These are phyloP conservation scores for Xanthorhoe spadicearia DNA, from an alignment of 2,888 invertebrate species.

Conservation along the genomic window DNA sequence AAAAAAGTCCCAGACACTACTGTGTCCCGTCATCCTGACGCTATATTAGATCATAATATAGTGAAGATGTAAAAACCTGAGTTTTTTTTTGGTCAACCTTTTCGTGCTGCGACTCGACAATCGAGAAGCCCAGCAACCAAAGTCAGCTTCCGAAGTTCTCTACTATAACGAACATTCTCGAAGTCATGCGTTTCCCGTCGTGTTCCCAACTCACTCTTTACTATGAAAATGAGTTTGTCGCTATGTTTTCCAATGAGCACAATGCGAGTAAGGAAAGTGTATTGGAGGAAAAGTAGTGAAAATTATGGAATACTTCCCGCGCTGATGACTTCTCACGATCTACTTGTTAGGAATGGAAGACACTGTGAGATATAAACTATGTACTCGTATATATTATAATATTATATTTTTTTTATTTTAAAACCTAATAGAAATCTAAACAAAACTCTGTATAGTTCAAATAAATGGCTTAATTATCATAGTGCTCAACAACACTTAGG, in stretches of 20 bases:
- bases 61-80: too few relatives aligned
- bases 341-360: conserved; percentile 11
- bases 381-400: neutral
- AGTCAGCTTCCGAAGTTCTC: neutral
- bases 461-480: too few relatives aligned
- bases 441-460: too few relatives aligned
- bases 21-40: too few relatives aligned
- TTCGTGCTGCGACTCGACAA: too few relatives aligned
- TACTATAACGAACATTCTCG: neutral
- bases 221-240: conserved; percentile 36
- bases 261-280: conserved; percentile 60
- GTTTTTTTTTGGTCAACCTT: too few relatives aligned
- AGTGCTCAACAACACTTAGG: too few relatives aligned
- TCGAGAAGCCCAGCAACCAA: neutral
- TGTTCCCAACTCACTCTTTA: neutral
- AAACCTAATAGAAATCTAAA: too few relatives aligned
- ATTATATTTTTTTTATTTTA: too few relatives aligned
- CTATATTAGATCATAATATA: too few relatives aligned
- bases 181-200: neutral
- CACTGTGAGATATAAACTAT: conserved; percentile 20
- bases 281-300: conserved; percentile 67
- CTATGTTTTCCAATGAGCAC: conserved; percentile 41
- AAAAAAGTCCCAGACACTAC: too few relatives aligned
- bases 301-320: conserved; percentile 61
- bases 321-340: conserved; percentile 39